These are phyloP conservation scores for Mandrillus leucophaeus DNA, from an alignment of 2,113 vertebrate genomes.

Conservation along the genomic window DNA sequence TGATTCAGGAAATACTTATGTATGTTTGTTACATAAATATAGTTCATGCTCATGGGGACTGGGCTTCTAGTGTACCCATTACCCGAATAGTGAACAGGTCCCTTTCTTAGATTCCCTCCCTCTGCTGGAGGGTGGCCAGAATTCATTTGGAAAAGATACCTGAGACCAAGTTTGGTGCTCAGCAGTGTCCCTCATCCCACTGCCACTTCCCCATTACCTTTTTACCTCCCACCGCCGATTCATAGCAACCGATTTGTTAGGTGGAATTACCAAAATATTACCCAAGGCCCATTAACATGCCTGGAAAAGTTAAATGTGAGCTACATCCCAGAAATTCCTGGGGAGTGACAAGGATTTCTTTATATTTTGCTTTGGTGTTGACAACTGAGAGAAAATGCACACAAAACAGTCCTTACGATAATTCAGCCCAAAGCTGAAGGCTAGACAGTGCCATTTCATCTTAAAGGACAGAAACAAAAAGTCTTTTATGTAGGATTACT, in stretches of 20 bases:
- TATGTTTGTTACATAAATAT: too few relatives aligned
- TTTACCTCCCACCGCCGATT: background rate
- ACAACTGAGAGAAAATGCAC: constrained; percentile 51
- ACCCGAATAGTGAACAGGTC: too few relatives aligned
- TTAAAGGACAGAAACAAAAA: constrained; percentile 57
- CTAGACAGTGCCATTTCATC: constrained; percentile 41
- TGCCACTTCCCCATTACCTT: background rate
- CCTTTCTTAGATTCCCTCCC: background rate
- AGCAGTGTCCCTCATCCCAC: background rate
- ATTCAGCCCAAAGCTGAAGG: constrained; percentile 8
- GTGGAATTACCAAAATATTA: constrained; percentile 54
- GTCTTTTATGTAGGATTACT: constrained; percentile 37
- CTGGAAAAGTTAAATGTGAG: constrained; percentile 5
- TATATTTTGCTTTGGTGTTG: constrained; percentile 44
- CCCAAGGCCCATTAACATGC: background rate
- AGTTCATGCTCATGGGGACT: too few relatives aligned
- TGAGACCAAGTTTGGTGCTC: background rate
- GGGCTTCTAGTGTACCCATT: too few relatives aligned
- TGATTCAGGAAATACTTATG: too few relatives aligned
- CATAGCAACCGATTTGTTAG: constrained; percentile 47
- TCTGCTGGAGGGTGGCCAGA: background rate
- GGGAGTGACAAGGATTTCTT: constrained; percentile 46
- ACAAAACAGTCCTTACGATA: background rate
- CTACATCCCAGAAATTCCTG: constrained; percentile 39
- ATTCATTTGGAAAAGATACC: background rate